These are phyloP conservation scores for Ispidina lecontei DNA, from an alignment of 2,797 vertebrate species.

Conservation along the genomic window DNA sequence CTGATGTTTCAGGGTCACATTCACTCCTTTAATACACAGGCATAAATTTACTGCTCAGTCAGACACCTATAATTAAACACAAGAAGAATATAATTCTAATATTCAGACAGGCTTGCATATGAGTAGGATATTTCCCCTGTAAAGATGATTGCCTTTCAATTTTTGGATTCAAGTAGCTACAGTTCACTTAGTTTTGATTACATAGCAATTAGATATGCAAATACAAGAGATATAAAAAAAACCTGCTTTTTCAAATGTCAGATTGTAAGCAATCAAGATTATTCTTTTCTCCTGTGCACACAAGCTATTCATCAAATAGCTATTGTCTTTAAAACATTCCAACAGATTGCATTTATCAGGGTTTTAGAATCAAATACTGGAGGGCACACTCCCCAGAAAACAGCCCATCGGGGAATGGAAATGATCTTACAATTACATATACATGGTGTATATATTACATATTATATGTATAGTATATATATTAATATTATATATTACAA, in stretches of 20 bases:
- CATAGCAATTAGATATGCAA: constrained; percentile 84
- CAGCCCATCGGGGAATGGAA: not conserved
- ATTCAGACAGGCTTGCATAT: constrained; percentile 66
- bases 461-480: no score
- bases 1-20: constrained; percentile 80
- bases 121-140: constrained; percentile 62
- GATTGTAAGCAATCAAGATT: constrained; percentile 80
- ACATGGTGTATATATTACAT: no score
- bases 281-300: constrained; percentile 76
- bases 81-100: constrained; percentile 78
- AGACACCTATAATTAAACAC: constrained; percentile 82
- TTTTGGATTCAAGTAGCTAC: constrained; percentile 79
- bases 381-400: not conserved
- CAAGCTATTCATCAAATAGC: constrained; percentile 76
- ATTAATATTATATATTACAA: no score
- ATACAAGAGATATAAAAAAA: constrained; percentile 74
- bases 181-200: constrained; percentile 84
- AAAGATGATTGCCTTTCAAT: constrained; percentile 83
- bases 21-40: constrained; percentile 73
- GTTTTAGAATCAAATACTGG: not conserved
- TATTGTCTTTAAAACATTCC: constrained; percentile 76
- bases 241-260: constrained; percentile 71
- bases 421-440: constrained; percentile 25
- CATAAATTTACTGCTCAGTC: constrained; percentile 78
- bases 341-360: constrained; percentile 33